Percentiles rank a stretch among this genome's conserved stretches.
Conservation (phyloP, 64 coral and sea anemone species). For the Pachyseris speciosa region DNA sequence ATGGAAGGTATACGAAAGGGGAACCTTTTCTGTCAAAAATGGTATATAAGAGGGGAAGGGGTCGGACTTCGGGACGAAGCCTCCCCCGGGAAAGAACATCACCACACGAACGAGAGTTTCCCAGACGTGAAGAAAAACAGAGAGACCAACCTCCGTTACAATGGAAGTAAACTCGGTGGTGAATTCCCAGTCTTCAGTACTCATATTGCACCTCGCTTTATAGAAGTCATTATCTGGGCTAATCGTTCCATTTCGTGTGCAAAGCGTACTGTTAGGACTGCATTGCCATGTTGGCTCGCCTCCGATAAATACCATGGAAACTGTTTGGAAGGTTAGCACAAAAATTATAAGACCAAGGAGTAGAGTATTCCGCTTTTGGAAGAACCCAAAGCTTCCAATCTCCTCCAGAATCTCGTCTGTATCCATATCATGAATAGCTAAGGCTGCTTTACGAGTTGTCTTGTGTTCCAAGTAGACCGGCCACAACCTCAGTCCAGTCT, state of each 20-base stretch:
- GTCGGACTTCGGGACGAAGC: no score
- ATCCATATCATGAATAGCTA: no score
- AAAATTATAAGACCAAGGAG: constrained; percentile 84
- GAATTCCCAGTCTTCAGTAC: constrained; percentile 80
- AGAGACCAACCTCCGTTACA: constrained; percentile 75
- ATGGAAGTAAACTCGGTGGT: constrained; percentile 86
- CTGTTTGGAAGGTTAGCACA: constrained; percentile 83
- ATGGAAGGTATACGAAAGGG: no score
- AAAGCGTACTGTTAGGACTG: constrained; percentile 16
- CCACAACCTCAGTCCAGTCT: no score
- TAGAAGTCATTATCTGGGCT: constrained; percentile 40
- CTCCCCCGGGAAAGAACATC: no score
- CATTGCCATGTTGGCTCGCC: constrained; percentile 83
- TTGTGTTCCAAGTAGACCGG: no score
- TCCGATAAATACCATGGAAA: constrained; percentile 88
- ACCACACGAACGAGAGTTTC: no score
- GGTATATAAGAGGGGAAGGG: no score
- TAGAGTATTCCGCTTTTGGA: constrained; percentile 83
- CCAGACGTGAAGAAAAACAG: no score
- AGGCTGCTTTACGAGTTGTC: no score
- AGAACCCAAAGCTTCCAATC: no score
- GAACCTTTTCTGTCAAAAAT: no score
- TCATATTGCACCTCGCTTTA: constrained; percentile 77
- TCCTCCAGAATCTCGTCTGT: constrained; percentile 75
- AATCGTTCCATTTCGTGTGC: constrained; percentile 66